Evolutionary conservation across 2,888 invertebrate genomes (phyloP).

Genomic region (Cerastis rubricosa): DNA sequence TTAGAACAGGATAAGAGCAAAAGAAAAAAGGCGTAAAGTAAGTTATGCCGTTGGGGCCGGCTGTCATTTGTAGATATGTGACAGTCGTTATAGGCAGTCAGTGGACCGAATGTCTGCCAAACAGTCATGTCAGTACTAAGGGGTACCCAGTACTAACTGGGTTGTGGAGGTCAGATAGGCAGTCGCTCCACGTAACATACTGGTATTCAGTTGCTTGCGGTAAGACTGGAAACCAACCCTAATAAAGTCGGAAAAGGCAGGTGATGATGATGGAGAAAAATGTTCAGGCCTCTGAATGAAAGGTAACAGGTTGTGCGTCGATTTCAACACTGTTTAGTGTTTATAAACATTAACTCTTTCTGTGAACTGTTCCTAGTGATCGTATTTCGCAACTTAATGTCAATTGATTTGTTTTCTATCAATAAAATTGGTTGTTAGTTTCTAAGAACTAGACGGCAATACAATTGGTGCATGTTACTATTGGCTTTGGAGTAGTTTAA

Average conservation of each 20-base stretch:
- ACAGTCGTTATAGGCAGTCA: not conserved
- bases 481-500: conserved; percentile 12
- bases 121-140: not conserved
- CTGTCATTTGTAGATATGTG: not conserved
- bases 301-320: not conserved
- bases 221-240: not conserved
- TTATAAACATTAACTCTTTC: conserved; percentile 14
- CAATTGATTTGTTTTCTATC: conserved; percentile 46
- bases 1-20: too few species aligned
- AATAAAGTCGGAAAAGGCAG: not conserved
- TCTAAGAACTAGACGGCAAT: conserved; percentile 19
- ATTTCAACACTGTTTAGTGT: not conserved
- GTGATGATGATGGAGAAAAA: not conserved
- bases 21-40: too few species aligned
- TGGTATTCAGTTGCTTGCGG: not conserved
- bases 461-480: not conserved
- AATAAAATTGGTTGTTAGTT: conserved; percentile 8
- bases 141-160: not conserved
- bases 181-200: not conserved
- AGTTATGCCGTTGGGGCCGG: not conserved
- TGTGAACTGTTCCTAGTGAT: conserved; percentile 10
- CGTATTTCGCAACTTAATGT: not conserved
- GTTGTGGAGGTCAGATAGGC: not conserved
- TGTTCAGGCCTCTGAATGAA: not conserved
- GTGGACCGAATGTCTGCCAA: not conserved